Evolutionary conservation across 2,888 invertebrate species (phyloP), one percentile per base, ranked within the genome.

Genomic region (Megamerina dolium): DNA sequence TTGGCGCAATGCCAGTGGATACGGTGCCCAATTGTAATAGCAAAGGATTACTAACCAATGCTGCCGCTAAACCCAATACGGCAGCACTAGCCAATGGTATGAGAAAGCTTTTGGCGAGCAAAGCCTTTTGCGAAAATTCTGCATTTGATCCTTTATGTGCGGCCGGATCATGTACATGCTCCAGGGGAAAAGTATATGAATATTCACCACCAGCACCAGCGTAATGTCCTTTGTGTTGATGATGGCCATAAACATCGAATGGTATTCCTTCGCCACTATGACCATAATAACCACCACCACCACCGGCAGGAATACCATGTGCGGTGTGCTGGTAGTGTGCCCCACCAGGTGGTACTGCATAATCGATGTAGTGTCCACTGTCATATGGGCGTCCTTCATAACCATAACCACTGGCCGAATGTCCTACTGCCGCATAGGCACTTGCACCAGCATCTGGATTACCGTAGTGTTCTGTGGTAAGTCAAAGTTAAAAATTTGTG

Each of bases 41-140:
- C 39, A 87, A 76, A 4, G 89, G 88, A 70, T 87, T 87, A 53
- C 78, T 78, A 41, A 85, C 83, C 45, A 87, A 73, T 13, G 87
- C 82, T 17, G 87, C 87, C 2, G 87, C 87, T 21, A 87, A 86
- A 27, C 87, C 87, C 36, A 85, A 70, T n/a, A 89, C 74, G 1
- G 87, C 87, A 33, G 87, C 79, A 17, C 87, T 87, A 29, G 87
- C 87, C 51, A 88, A 68, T 1, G 87, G 87, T 63, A 83, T 77
- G 37, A 85, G 67, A 29, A 83, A 68, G 32, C 80, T 75, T 69
- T 81, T 81, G 19, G 70, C 66, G 27, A 71, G 49, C 14, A 68
- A 55, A 30, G 63, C 63, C 41, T 70, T 71, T 9, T 58, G 53
- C 12, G 62, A 53, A 17, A 61, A n/a, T 37, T 68, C 65, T 18